Percentiles rank a stretch among this genome's conserved stretches.
These are phyloP conservation scores for Sarcophaga variegata DNA, from an alignment of 2,888 invertebrate genomes.

Conservation along the genomic window DNA sequence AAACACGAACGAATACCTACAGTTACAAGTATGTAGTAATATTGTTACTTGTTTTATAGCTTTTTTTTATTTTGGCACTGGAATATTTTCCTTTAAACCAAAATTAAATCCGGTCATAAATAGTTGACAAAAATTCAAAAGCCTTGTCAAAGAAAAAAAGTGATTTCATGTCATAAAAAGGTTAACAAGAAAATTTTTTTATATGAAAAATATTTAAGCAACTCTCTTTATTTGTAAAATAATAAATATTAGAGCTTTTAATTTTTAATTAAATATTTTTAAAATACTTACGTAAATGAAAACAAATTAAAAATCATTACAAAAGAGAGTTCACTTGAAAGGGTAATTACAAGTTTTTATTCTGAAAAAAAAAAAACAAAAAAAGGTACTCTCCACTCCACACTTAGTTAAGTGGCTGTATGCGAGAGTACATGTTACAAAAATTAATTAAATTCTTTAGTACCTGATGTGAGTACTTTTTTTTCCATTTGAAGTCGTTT, in stretches of 20 bases:
- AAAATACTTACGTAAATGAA: no score
- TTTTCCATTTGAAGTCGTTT: background rate
- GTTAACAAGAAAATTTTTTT: no score
- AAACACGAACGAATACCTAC: background rate
- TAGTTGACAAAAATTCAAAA: no score
- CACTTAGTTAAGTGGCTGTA: no score
- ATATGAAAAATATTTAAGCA: no score
- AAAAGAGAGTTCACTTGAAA: background rate
- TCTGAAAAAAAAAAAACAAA: background rate
- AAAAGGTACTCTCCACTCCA: background rate
- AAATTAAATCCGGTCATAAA: no score
- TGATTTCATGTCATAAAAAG: no score
- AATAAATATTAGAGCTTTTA: background rate
- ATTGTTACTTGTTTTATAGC: background rate
- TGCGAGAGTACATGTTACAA: background rate
- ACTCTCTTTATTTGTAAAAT: background rate
- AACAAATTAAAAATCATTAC: no score
- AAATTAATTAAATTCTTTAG: conserved; percentile 36
- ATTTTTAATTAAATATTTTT: no score
- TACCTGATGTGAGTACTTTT: conserved; percentile 2
- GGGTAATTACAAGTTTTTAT: conserved; percentile 16
- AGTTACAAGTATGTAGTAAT: background rate
- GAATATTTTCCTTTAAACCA: no score
- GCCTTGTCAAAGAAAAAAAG: no score
- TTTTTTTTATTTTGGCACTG: no score